Percentiles rank a stretch among this genome's conserved stretches.
Conservation (phyloP, 2,888 invertebrate genomes). For the Sympetrum striolatum region DNA sequence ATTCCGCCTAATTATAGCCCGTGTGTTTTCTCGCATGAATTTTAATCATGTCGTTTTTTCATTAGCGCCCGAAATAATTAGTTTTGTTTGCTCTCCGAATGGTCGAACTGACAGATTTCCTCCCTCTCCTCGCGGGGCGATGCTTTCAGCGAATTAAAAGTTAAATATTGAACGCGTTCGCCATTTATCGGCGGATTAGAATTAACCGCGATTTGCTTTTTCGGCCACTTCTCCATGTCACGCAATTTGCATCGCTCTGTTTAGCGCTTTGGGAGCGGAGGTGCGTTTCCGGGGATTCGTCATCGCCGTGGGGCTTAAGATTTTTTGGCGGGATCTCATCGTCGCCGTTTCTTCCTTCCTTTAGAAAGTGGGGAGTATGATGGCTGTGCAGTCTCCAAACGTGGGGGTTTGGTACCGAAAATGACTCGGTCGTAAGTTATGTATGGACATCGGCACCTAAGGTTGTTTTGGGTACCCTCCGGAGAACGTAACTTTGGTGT, state of each 20-base stretch:
- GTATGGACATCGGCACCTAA: no score
- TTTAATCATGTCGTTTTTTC: neutral
- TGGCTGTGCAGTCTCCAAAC: neutral
- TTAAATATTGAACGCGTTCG: neutral
- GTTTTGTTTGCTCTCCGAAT: neutral
- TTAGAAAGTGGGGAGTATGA: neutral
- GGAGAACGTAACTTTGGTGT: no score
- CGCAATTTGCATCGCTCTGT: neutral
- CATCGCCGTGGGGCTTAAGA: neutral
- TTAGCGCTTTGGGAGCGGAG: neutral
- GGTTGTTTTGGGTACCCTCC: no score
- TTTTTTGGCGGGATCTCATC: neutral
- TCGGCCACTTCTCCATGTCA: neutral
- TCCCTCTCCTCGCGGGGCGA: neutral
- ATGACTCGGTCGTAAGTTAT: neutral
- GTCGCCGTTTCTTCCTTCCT: neutral
- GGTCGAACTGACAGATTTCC: neutral
- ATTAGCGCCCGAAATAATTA: neutral
- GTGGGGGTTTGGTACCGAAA: neutral
- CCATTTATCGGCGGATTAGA: neutral
- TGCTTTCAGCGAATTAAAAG: neutral
- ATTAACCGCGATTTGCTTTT: neutral
- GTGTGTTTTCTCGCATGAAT: neutral
- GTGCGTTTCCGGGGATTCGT: neutral
- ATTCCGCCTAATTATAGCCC: neutral